phyloP scores from a whole-genome alignment of 2,888 invertebrate species.

The Latrodectus hesperus region DNA sequence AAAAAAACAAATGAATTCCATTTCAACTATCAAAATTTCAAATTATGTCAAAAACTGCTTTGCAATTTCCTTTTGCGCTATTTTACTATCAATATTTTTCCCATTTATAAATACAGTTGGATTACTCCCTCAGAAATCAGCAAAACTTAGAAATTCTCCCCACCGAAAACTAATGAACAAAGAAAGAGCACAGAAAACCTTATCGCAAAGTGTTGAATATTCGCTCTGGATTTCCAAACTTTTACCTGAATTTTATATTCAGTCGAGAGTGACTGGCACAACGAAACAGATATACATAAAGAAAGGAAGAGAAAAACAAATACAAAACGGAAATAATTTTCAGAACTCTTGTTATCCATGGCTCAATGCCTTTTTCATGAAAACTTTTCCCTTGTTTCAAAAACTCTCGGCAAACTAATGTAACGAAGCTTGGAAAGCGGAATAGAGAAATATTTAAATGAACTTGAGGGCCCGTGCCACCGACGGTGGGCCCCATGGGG shows the following conservation, averaged over 20 bases:
- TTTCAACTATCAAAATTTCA: too few relatives aligned
- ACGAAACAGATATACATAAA: too few relatives aligned
- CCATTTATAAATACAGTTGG: too few relatives aligned
- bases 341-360: slow-evolving; percentile 32
- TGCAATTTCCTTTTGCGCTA: too few relatives aligned
- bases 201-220: neutral
- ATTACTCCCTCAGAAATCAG: too few relatives aligned
- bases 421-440: slow-evolving; percentile 48
- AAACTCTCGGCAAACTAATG: slow-evolving; percentile 65
- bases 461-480: slow-evolving; percentile 34
- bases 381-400: slow-evolving; percentile 45
- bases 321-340: slow-evolving; percentile 35
- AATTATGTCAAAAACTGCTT: too few relatives aligned
- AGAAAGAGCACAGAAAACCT: neutral
- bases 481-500: slow-evolving; percentile 29
- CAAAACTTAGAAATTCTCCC: too few relatives aligned
- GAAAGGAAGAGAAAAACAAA: slow-evolving; percentile 2
- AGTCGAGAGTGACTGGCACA: neutral
- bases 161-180: neutral
- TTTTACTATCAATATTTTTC: too few relatives aligned
- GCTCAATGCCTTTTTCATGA: slow-evolving; percentile 4
- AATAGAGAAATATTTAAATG: slow-evolving; percentile 61
- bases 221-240: too few relatives aligned
- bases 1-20: too few relatives aligned
- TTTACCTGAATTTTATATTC: neutral